Conservation (phyloP, 2,888 invertebrate species). For the Hypolimnas misippus region DNA sequence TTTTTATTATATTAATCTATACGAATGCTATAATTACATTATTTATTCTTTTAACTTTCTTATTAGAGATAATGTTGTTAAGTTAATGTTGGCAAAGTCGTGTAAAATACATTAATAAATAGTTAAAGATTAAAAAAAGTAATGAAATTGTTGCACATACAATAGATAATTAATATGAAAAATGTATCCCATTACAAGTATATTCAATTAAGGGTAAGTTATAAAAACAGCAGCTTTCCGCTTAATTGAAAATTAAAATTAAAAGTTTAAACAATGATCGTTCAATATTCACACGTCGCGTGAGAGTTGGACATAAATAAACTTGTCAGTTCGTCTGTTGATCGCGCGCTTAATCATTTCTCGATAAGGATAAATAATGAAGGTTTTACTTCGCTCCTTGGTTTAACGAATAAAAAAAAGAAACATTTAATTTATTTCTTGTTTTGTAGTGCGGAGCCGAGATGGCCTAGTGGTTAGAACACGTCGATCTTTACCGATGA, state of each 20-base stretch:
- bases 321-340: constrained; percentile 17
- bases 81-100: too few species aligned
- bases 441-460: too few species aligned
- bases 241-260: constrained; percentile 11
- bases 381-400: constrained; percentile 7
- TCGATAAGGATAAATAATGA: constrained; percentile 30
- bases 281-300: constrained; percentile 18
- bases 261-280: constrained; percentile 12
- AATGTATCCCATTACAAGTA: not conserved
- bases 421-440: not conserved
- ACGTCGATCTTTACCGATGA: too few species aligned
- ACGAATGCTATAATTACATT: too few species aligned
- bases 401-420: constrained; percentile 1
- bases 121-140: not conserved
- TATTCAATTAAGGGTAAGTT: constrained; percentile 2
- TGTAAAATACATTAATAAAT: not conserved
- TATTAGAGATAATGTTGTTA: too few species aligned
- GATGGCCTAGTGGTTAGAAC: too few species aligned
- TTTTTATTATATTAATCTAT: too few species aligned
- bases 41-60: too few species aligned
- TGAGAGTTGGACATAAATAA: constrained; percentile 26
- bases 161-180: not conserved
- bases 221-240: not conserved
- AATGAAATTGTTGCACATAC: not conserved
- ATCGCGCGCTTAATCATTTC: constrained; percentile 29